phyloP scores from a whole-genome alignment of 2,888 invertebrate genomes.

The Orthosia cruda region DNA sequence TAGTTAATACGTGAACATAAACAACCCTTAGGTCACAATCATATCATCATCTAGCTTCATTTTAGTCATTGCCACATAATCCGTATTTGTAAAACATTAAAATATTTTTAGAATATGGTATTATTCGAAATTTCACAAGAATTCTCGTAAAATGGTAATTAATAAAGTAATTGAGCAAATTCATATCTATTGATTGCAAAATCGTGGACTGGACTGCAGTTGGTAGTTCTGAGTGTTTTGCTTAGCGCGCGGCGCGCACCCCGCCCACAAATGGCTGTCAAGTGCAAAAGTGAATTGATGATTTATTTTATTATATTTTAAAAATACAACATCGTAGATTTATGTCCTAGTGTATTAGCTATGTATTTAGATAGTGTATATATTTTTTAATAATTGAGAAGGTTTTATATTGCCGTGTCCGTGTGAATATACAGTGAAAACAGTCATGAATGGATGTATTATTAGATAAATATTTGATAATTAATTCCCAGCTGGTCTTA shows the following conservation, averaged over 20 bases:
- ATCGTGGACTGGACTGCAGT: conserved; percentile 63
- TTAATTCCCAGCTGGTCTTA: conserved; percentile 65
- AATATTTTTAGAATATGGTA: neutral
- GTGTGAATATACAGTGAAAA: conserved; percentile 51
- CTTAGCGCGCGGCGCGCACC: conserved; percentile 80
- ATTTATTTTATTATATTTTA: conserved; percentile 69
- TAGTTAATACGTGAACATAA: too few species aligned
- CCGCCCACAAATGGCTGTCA: conserved; percentile 87
- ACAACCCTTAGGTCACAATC: too few species aligned
- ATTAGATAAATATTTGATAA: conserved; percentile 57
- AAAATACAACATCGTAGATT: conserved; percentile 42
- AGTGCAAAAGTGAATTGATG: conserved; percentile 72
- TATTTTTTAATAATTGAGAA: conserved; percentile 54
- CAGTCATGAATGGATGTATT: conserved; percentile 51
- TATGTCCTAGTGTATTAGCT: conserved; percentile 51
- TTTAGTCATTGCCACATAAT: neutral
- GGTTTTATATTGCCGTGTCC: conserved; percentile 49
- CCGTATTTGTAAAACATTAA: neutral
- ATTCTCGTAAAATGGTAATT: neutral
- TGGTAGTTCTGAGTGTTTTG: conserved; percentile 83
- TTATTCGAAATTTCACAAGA: neutral
- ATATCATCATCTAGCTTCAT: too few species aligned
- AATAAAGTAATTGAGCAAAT: conserved; percentile 40
- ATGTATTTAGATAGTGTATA: conserved; percentile 62
- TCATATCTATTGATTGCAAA: conserved; percentile 60